Conservation (phyloP, 2,888 invertebrate genomes). For the Idaea biselata region DNA sequence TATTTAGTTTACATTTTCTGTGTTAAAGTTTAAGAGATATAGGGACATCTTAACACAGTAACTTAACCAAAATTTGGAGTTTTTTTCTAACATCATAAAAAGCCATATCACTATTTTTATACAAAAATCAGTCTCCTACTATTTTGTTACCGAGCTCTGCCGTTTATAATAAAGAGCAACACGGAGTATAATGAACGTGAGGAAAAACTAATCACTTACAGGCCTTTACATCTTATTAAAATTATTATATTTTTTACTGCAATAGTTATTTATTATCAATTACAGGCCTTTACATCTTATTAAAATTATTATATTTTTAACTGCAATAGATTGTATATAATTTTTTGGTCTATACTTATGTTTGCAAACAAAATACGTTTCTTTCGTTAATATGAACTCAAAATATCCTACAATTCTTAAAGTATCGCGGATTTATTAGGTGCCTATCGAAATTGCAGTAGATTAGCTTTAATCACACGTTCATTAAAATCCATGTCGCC, state of each 20-base stretch:
- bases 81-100: constrained; percentile 64
- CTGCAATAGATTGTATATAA: too few relatives aligned
- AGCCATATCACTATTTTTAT: constrained; percentile 68
- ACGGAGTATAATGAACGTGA: not conserved
- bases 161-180: constrained; percentile 19
- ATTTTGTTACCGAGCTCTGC: constrained; percentile 68
- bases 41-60: constrained; percentile 15
- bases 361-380: too few relatives aligned
- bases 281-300: too few relatives aligned
- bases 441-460: too few relatives aligned
- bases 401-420: too few relatives aligned
- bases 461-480: not conserved
- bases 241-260: too few relatives aligned
- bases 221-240: too few relatives aligned
- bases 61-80: constrained; percentile 40
- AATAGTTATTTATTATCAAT: too few relatives aligned
- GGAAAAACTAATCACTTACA: not conserved
- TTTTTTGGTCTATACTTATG: too few relatives aligned
- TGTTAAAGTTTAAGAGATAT: not conserved
- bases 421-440: too few relatives aligned
- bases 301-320: too few relatives aligned
- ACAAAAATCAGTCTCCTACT: constrained; percentile 79
- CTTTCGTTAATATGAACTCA: too few relatives aligned
- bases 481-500: not conserved
- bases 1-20: not conserved